Base-by-base conservation (phyloP, 2,888 invertebrate genomes). In the Notodonta dromedarius region DNA sequence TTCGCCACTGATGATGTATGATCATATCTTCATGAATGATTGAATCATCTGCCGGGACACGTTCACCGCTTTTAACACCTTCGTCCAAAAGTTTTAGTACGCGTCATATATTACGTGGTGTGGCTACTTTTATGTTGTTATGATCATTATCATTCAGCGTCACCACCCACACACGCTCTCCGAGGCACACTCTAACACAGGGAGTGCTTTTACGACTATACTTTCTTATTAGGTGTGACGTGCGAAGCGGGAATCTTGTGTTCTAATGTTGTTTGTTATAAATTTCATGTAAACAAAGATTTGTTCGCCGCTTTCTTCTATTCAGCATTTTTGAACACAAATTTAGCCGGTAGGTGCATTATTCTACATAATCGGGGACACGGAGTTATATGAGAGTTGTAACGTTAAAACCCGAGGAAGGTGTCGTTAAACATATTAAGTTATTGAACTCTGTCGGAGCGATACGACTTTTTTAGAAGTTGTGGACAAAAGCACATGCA, bases 1-100 rank as follows among this genome's bases (percentile, higher is more conserved):
- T 91, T 91, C 84, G 87, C 89, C 84, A 82, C 84, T 79, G 85
- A 90, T 92, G 93, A 92, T 92, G 90, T 89, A 91, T 86, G 91
- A 90, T 90, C 85, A 90, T 90, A 88, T 89, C 88, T 86, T 78
- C 83, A 89, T 92, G 92, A 93, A 91, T 91, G 92, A 93, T 93
- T 89, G 92, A 91, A 91, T 93, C 89, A 88, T 92, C 89, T 87
- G 84, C 84, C 85, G 84, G 76, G 90, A 91, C 92, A 92, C 90
- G 91, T 90, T 85, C 89, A 81, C 83, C 80, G 85, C 91, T 92
- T 92, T 93, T 93, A 90, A 93, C 92, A 90, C 92, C 93, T 92
- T 88, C 91, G 85, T 90, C 87, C 83, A 84, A 88, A 90, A 90
- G 88, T 89, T 93, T 92, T 91, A 92, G 90, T 85, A 86, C 89